Evolutionary conservation across 2,113 vertebrate genomes (phyloP).

Genomic region (Todiramphus chloris): DNA sequence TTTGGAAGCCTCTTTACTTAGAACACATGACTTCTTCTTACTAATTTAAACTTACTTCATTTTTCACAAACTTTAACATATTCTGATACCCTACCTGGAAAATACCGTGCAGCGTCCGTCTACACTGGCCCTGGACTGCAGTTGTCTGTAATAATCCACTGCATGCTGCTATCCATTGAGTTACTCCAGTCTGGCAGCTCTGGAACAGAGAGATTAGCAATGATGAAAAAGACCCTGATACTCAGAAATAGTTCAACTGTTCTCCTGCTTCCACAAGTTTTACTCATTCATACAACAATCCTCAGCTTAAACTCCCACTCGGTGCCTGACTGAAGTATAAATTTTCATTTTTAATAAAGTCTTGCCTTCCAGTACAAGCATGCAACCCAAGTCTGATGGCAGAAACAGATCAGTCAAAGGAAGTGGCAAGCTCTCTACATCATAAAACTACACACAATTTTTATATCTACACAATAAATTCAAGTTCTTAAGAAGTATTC

Average conservation of each 20-base stretch:
- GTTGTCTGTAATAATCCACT: slow-evolving; percentile 12
- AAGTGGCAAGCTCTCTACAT: neutral
- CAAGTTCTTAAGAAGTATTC: neutral
- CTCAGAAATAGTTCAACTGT: neutral
- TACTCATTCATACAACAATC: neutral
- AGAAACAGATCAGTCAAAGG: neutral
- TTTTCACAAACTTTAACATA: neutral
- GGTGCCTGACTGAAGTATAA: neutral
- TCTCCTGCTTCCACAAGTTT: neutral
- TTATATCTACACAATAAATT: neutral
- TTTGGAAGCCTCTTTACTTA: neutral
- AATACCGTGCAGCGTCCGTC: slow-evolving; percentile 67
- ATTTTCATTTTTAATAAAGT: neutral
- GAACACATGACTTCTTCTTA: neutral
- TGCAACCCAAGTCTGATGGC: neutral
- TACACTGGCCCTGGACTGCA: slow-evolving; percentile 14
- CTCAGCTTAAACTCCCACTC: neutral
- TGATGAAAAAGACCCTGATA: neutral
- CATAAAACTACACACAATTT: neutral
- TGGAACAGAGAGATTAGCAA: slow-evolving; percentile 30
- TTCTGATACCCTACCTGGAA: slow-evolving; percentile 75
- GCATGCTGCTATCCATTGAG: slow-evolving; percentile 62
- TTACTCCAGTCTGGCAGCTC: slow-evolving; percentile 68
- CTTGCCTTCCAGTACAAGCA: neutral
- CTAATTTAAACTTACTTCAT: neutral